Conservation (phyloP, 2,797 vertebrate species). For the Sebastes aleutianus region DNA sequence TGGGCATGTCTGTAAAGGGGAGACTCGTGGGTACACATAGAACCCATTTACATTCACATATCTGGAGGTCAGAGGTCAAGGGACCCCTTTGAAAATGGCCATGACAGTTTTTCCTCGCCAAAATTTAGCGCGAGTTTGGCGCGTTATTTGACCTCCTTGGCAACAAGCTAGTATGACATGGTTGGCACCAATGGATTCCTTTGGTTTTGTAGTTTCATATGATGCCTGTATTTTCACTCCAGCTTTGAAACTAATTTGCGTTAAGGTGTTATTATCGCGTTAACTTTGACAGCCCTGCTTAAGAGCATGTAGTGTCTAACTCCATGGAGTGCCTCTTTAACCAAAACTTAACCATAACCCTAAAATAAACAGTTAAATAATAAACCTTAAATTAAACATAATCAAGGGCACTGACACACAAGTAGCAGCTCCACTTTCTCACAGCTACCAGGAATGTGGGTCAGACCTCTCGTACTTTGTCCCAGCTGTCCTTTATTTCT, state of each 20-base stretch:
- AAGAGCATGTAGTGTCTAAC: too few species aligned
- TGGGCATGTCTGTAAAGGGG: too few species aligned
- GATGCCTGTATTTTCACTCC: too few species aligned
- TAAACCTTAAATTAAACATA: neutral
- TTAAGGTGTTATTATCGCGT: too few species aligned
- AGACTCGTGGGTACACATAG: too few species aligned
- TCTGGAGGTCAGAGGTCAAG: fast-evolving
- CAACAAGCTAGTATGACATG: too few species aligned
- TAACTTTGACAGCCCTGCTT: too few species aligned
- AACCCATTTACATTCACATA: too few species aligned
- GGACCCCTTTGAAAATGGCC: fast-evolving
- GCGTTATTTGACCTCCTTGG: fast-evolving
- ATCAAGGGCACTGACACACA: neutral
- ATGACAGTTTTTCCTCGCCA: too few species aligned
- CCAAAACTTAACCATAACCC: neutral
- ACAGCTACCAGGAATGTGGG: conserved; percentile 19
- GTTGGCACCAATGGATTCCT: fast-evolving
- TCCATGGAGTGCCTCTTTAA: too few species aligned
- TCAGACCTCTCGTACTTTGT: conserved; percentile 14
- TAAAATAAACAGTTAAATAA: neutral
- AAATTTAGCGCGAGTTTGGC: too few species aligned
- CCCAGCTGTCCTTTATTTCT: conserved; percentile 19
- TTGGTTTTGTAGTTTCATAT: fast-evolving
- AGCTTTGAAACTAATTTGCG: too few species aligned
- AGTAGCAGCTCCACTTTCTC: neutral